These are phyloP conservation scores for Ecdyonurus torrentis DNA, from an alignment of 2,888 invertebrate species.

Conservation along the genomic window DNA sequence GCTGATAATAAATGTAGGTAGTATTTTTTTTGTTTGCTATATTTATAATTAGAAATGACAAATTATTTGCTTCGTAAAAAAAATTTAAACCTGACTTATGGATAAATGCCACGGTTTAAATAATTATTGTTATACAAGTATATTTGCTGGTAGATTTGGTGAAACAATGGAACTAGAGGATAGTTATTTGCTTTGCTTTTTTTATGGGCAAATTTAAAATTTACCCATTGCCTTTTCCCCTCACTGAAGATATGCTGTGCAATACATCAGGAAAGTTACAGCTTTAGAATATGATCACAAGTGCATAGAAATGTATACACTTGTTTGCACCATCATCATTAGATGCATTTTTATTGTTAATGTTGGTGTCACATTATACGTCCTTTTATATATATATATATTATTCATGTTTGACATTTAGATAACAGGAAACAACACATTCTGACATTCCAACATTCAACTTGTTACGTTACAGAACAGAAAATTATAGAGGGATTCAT, in stretches of 20 bases:
- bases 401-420: no score
- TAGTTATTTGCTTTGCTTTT: no score
- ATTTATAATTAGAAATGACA: not conserved
- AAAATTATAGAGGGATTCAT: no score
- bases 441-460: no score
- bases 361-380: not conserved
- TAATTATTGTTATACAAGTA: not conserved
- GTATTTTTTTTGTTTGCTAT: not conserved
- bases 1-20: conserved; percentile 1
- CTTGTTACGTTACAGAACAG: no score
- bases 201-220: not conserved
- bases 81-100: not conserved
- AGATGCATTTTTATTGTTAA: not conserved
- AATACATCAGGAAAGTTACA: not conserved
- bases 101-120: not conserved
- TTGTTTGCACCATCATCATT: not conserved
- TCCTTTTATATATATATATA: not conserved
- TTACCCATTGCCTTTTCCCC: not conserved
- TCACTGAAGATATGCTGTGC: not conserved
- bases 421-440: no score
- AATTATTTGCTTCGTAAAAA: not conserved
- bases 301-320: not conserved
- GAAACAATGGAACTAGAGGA: not conserved
- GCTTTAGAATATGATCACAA: not conserved
- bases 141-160: not conserved